Base-by-base conservation (phyloP, 2,797 vertebrate genomes). In the Cottoperca gobio region DNA sequence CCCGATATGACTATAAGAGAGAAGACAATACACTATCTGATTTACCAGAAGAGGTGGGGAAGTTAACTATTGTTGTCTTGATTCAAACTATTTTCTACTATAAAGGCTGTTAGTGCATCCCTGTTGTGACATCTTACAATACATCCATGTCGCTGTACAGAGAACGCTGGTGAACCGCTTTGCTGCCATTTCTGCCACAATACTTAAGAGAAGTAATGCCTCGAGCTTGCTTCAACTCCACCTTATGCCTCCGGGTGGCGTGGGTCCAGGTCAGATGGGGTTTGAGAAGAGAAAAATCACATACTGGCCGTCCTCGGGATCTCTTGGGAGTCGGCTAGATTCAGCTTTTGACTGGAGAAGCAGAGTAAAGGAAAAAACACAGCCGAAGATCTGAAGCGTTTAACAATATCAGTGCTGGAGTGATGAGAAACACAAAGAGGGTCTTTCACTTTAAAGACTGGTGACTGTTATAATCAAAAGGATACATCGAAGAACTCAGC, bases 401-500 rank as follows among this genome's bases (percentile, higher is more conserved):
- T 1, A 31, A 33, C 6, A 55, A 40, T 21, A 49, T 65, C 9
- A 46, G 12, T 1, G 5, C 6, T 31, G 19, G n/a, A 52, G 3
- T 1, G 8, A 45, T 14, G 13, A 10, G 17, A 35, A 46, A 46
- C 6, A 11, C 16, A 35, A 13, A 62, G 3, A 26, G 2, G 2
- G 28, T 60, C 49, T 39, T 65, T 50, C 9, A 45, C 6, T 68
- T 77, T 43, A n/a, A n/a, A 48, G 8, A n/a, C n/a, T n/a, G n/a
- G n/a, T n/a, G n/a, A n/a, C n/a, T n/a, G n/a, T n/a, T n/a, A n/a
- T n/a, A 95, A 10, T 65, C 5, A 53, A 93, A 99, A 99, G 97
- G 98, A 99, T 99, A 99, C 98, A 99, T 99, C 11, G 98, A 99
- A 76, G 97, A 96, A 95, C 98, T 99, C 87, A 99, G 91, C 93